Evolutionary conservation across 2,888 invertebrate genomes (phyloP).

Genomic region (Eutolmus rufibarbis): DNA sequence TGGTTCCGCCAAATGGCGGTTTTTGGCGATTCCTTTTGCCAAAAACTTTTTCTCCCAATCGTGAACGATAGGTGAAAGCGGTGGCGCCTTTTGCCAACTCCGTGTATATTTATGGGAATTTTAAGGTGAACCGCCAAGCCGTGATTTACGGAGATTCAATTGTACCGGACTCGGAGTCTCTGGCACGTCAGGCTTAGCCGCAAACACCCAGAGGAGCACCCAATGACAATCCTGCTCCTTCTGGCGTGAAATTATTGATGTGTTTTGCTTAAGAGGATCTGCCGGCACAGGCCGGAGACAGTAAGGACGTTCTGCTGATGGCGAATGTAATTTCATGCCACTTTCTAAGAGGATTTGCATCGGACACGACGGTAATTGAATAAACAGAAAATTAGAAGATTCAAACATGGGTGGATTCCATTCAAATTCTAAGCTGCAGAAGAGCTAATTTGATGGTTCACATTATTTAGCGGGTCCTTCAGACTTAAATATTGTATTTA

Average conservation of each 20-base stretch:
- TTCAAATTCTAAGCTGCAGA: background rate
- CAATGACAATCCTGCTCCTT: background rate
- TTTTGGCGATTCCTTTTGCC: background rate
- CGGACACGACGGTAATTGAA: background rate
- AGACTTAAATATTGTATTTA: background rate
- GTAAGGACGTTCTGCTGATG: background rate
- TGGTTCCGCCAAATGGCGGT: conserved; percentile 39
- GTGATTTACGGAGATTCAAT: background rate
- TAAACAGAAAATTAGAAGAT: conserved; percentile 18
- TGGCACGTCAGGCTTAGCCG: background rate
- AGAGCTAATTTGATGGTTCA: background rate
- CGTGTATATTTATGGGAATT: background rate
- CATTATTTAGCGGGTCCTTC: background rate
- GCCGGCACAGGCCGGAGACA: background rate
- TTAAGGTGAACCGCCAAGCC: conserved; percentile 21
- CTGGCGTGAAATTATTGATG: conserved; percentile 24
- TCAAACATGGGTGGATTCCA: background rate
- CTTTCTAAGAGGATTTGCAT: conserved; percentile 14
- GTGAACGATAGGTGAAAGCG: background rate
- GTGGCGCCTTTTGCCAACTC: background rate
- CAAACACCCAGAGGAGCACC: background rate
- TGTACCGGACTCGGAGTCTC: background rate
- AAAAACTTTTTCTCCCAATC: background rate
- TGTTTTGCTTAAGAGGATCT: conserved; percentile 32
- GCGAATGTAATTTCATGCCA: conserved; percentile 3